Evolutionary conservation across 37 sponge, comb jelly and placozoan species (phyloP).

Genomic region (Cliona cf. orientalis): DNA sequence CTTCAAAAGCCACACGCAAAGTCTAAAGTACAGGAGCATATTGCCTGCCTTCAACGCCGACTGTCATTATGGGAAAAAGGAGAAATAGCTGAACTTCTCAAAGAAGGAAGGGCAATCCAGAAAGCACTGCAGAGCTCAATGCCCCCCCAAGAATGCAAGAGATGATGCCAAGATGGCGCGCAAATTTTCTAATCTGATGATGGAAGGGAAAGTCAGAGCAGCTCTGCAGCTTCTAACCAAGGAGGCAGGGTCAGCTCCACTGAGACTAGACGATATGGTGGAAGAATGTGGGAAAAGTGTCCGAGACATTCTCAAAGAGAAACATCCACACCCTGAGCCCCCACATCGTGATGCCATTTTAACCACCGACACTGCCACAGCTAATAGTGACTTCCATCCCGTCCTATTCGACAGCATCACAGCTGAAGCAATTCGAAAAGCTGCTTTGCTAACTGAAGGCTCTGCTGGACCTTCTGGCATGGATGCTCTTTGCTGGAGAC

Average conservation of each 20-base stretch:
- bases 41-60: conserved; percentile 13
- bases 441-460: conserved; percentile 23
- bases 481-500: conserved; percentile 33
- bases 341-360: conserved; percentile 11
- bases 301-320: conserved; percentile 20
- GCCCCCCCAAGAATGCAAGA: neutral
- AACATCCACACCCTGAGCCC: conserved; percentile 17
- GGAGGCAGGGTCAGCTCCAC: neutral
- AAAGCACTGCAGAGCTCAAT: neutral
- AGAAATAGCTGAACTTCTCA: conserved; percentile 13
- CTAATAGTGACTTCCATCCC: neutral
- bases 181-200: conserved; percentile 36
- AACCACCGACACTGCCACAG: neutral
- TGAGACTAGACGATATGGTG: conserved; percentile 4
- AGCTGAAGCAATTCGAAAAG: conserved; percentile 24
- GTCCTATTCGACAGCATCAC: conserved; percentile 31
- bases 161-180: conserved; percentile 15
- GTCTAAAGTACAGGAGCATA: conserved; percentile 22
- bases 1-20: conserved; percentile 33
- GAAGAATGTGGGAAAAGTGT: conserved; percentile 10
- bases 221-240: conserved; percentile 24
- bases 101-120: conserved; percentile 16
- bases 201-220: conserved; percentile 40
- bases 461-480: conserved; percentile 45
- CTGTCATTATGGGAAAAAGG: conserved; percentile 14